Evolutionary conservation across 2,888 invertebrate species (phyloP).

Genomic region (Lithosia quadra): DNA sequence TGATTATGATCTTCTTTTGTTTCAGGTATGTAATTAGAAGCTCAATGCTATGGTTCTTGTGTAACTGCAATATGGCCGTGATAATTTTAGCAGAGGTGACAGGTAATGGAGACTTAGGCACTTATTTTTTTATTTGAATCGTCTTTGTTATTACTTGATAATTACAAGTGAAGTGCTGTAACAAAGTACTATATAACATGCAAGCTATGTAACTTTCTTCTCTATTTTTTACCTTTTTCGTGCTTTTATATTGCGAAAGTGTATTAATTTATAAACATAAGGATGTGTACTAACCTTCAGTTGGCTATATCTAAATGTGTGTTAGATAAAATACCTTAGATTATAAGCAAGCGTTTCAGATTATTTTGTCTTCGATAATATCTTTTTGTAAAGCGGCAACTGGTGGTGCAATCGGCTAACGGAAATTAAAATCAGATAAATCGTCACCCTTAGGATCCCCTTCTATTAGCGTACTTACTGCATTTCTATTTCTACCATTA

Average conservation of each 20-base stretch:
- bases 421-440: not conserved
- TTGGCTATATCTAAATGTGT: too few species aligned
- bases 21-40: slow-evolving; percentile 52
- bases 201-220: not conserved
- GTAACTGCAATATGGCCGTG: slow-evolving; percentile 13
- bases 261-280: not conserved
- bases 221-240: not conserved
- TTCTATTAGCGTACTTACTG: not conserved
- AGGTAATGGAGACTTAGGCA: slow-evolving; percentile 26
- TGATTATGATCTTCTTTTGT: slow-evolving; percentile 47
- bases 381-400: not conserved
- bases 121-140: not conserved
- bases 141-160: not conserved
- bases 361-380: not conserved
- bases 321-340: not conserved
- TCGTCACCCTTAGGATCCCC: not conserved
- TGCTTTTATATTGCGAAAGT: not conserved
- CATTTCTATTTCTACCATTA: too few species aligned
- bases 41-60: slow-evolving; percentile 19
- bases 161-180: not conserved
- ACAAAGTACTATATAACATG: not conserved
- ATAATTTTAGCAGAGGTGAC: slow-evolving; percentile 21
- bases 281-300: not conserved
- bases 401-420: not conserved
- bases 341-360: not conserved